Percentiles rank a stretch among this genome's conserved stretches.
phyloP scores from a whole-genome alignment of 2,888 invertebrate species.

The Polymixis lichenea region DNA sequence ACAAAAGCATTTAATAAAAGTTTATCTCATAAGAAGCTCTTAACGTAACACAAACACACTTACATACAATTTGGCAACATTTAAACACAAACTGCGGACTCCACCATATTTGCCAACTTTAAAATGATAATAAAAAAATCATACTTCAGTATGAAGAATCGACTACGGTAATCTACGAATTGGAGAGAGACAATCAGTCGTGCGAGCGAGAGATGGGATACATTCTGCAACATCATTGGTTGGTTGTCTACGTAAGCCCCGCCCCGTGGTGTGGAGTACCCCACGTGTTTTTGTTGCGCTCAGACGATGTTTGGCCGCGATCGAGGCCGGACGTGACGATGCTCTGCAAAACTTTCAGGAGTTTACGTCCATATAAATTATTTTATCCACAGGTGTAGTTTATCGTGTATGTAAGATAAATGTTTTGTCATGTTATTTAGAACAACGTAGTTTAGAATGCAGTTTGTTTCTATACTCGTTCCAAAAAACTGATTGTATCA shows the following conservation, averaged over 20 bases:
- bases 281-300: constrained; percentile 84
- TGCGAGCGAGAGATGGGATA: constrained; percentile 53
- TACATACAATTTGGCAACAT: constrained; percentile 76
- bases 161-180: constrained; percentile 82
- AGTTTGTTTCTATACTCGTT: no score
- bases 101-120: constrained; percentile 79
- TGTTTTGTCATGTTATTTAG: constrained; percentile 36
- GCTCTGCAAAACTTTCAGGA: constrained; percentile 73
- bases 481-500: no score
- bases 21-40: constrained; percentile 60
- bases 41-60: constrained; percentile 65
- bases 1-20: constrained; percentile 59
- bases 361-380: constrained; percentile 72
- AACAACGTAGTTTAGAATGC: constrained; percentile 15
- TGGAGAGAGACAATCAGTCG: constrained; percentile 69
- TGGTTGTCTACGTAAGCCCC: constrained; percentile 64
- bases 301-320: constrained; percentile 77
- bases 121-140: constrained; percentile 84
- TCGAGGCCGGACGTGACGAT: constrained; percentile 72
- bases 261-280: constrained; percentile 73
- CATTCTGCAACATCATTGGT: constrained; percentile 70
- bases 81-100: constrained; percentile 68
- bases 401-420: constrained; percentile 40
- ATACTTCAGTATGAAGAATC: constrained; percentile 84
- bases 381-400: constrained; percentile 58